Evolutionary conservation across 30 jellyfish, hydroid and myxozoan species (phyloP), one percentile per base, ranked within the genome.

Genomic region (Pseudorhiza aurosa): DNA sequence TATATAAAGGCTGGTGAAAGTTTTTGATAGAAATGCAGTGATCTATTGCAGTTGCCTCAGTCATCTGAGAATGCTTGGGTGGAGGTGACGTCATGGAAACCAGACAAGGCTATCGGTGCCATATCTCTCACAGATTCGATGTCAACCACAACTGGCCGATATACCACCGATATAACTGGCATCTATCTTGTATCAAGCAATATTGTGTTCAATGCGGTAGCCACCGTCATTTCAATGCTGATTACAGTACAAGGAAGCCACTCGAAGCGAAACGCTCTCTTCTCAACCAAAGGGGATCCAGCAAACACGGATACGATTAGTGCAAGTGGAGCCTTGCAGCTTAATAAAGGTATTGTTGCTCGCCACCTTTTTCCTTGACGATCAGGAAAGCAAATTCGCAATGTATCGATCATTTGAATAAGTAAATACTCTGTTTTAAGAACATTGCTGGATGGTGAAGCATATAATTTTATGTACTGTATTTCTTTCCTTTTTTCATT

Each of bases 251-350:
- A 91, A 36, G 96, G 95, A 17, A 89, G 80, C 35, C 75, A 75
- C 27, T 91, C 98, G 1, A 85, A 85, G 44, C 53, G 98, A 33
- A 77, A 64, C 18, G 65, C 95, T 15, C 55, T 91, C 69, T 77
- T 74, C 55, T 71, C 98, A 33, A 85, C 98, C 17, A 91, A 91
- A 69, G 98, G 98, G 24, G 79, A 85, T 45, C 96, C 96, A 14
- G 84, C 88, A 17, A 43, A 37, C 24, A 73, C 79, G 35, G 98
- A 91, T 40, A 56, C 89, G 3, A 31, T 91, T n/a, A 77, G 82
- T 70, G 87, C 80, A 29, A 58, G 97, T 60, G 98, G 98, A 17
- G 89, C 96, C 8, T 51, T 91, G 65, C 65, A 58, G 31, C 47
- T 90, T 14, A 35, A 32, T 40, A 75, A 59, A 74, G 96, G 97